phyloP scores from a whole-genome alignment of 2,888 invertebrate genomes.

The Lucinisca nassula region DNA sequence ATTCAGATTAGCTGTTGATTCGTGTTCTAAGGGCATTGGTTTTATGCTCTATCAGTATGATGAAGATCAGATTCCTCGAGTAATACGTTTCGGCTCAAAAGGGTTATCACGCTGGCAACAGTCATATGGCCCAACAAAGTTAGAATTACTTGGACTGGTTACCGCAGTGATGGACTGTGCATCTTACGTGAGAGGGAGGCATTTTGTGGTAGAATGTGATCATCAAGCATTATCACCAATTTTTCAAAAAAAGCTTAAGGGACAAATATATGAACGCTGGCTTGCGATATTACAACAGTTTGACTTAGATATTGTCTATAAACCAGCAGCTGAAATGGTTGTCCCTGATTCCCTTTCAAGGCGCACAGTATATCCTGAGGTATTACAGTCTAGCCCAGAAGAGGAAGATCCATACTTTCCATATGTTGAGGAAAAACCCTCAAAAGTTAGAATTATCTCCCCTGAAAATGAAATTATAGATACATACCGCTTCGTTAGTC shows the following conservation, averaged over 20 bases:
- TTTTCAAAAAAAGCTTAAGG: conserved; percentile 45
- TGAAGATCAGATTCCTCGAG: background rate
- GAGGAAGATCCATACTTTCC: conserved; percentile 44
- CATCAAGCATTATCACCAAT: conserved; percentile 40
- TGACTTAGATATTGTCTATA: conserved; percentile 51
- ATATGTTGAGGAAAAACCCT: conserved; percentile 32
- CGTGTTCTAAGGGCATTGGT: conserved; percentile 52
- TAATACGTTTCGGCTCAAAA: conserved; percentile 46
- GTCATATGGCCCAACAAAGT: conserved; percentile 57
- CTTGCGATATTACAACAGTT: conserved; percentile 57
- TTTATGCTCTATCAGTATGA: conserved; percentile 64
- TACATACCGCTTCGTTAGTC: background rate
- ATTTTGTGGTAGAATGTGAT: conserved; percentile 14
- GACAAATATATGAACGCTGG: conserved; percentile 62
- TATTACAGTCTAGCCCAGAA: conserved; percentile 17
- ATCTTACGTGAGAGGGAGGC: background rate
- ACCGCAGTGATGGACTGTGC: conserved; percentile 18
- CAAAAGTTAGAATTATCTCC: background rate
- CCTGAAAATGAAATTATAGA: background rate
- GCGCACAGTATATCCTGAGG: background rate
- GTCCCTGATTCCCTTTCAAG: conserved; percentile 29
- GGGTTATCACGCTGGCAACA: conserved; percentile 43
- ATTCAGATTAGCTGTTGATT: conserved; percentile 64
- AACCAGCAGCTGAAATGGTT: conserved; percentile 32
- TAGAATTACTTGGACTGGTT: conserved; percentile 54